phyloP scores from a whole-genome alignment of 1,140 invertebrate species.

The Hyles euphorbiae region DNA sequence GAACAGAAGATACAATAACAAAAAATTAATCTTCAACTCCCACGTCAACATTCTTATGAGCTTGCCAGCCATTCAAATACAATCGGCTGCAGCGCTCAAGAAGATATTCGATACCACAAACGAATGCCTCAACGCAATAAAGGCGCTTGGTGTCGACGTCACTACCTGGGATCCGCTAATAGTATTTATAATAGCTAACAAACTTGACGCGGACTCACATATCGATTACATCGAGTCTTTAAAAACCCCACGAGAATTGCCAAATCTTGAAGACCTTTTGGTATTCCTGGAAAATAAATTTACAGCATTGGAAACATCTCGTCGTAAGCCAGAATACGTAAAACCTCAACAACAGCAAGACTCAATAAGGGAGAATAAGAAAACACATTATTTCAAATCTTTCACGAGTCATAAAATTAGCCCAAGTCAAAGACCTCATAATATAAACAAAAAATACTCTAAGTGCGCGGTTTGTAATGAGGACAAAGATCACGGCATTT shows the following conservation, averaged over 20 bases:
- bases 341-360: background rate
- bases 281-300: slow-evolving; percentile 20
- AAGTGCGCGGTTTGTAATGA: background rate
- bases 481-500: background rate
- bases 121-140: slow-evolving; percentile 15
- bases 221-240: slow-evolving; percentile 15
- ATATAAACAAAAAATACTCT: too few relatives aligned
- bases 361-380: background rate
- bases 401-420: too few relatives aligned
- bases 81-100: slow-evolving; percentile 8
- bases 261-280: slow-evolving; percentile 13
- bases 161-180: slow-evolving; percentile 13
- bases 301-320: slow-evolving; percentile 13
- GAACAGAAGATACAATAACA: slow-evolving; percentile 21
- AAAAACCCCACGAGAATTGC: slow-evolving; percentile 12
- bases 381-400: too few relatives aligned
- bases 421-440: too few relatives aligned
- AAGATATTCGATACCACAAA: slow-evolving; percentile 13
- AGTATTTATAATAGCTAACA: slow-evolving; percentile 10
- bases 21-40: slow-evolving; percentile 17
- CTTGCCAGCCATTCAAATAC: slow-evolving; percentile 19
- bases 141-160: slow-evolving; percentile 16
- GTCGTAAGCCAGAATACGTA: slow-evolving; percentile 2
- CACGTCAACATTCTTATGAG: slow-evolving; percentile 19
- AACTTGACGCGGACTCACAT: slow-evolving; percentile 11